Conservation (phyloP, 1,140 invertebrate genomes). For the Radopholus similis region DNA sequence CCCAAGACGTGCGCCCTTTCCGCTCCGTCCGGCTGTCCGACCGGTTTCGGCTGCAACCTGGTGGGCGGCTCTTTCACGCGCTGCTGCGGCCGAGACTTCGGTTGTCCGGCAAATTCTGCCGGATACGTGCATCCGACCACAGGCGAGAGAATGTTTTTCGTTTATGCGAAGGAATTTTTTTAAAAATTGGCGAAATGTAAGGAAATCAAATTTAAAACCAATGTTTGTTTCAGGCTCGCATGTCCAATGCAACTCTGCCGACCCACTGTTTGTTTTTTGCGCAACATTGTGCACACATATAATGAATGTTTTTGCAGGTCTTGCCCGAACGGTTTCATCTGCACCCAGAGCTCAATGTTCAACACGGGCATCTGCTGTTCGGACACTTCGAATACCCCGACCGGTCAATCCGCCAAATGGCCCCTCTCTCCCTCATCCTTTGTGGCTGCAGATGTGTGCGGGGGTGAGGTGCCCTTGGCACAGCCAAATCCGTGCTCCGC, state of each 20-base stretch:
- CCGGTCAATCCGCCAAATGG: too few relatives aligned
- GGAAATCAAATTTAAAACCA: too few relatives aligned
- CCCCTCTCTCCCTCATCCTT: neutral
- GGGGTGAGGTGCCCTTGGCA: constrained; percentile 46
- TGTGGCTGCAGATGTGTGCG: constrained; percentile 41
- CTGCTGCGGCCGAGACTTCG: constrained; percentile 56
- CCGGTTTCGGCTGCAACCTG: constrained; percentile 57
- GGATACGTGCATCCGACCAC: constrained; percentile 54
- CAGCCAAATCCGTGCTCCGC: constrained; percentile 53
- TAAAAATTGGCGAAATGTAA: too few relatives aligned
- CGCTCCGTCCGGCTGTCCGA: constrained; percentile 42
- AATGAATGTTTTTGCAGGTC: constrained; percentile 26
- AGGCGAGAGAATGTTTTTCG: too few relatives aligned
- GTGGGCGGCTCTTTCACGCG: constrained; percentile 53
- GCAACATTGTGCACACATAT: constrained; percentile 14
- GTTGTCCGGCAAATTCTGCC: constrained; percentile 56
- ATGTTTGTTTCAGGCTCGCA: too few relatives aligned
- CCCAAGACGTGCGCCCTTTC: constrained; percentile 49
- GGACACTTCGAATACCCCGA: constrained; percentile 43
- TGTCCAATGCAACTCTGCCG: constrained; percentile 52
- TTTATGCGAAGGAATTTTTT: too few relatives aligned
- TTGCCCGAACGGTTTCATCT: constrained; percentile 45
- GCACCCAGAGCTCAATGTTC: constrained; percentile 43
- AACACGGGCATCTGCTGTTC: constrained; percentile 42
- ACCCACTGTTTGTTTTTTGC: constrained; percentile 40